Base-by-base conservation (phyloP, 2,888 invertebrate species). In the Euphydryas editha region DNA sequence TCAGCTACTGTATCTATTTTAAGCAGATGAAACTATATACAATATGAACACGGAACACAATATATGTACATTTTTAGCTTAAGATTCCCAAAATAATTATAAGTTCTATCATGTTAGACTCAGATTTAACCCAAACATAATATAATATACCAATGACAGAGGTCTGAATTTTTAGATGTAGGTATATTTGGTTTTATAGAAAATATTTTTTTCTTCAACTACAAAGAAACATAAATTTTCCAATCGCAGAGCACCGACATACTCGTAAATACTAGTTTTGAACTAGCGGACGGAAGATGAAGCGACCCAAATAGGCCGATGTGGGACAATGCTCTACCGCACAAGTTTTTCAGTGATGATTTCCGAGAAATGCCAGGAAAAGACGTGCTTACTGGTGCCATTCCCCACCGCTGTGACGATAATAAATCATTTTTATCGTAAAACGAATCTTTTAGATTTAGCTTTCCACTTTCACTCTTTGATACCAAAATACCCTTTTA, bases 341-440 rank as follows among this genome's bases (percentile, higher is more conserved):
- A 47, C 60, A 54, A 59, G 59, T 65, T 69, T 63, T 69, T 65
- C 68, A 60, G 66, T 59, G 58, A 51, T 63, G 24, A 36, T 47
- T 69, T 69, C 67, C 58, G 20, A 64, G 69, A 69, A 69, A 64
- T 8, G 57, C 49, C 59, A 65, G 59, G 56, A 67, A 62, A 65
- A 58, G 58, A 37, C 55, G n/a, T 42, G 17, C 18, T 42, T 13
- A 39, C 39, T 11, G 54, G 30, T 30, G 30, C 30, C 10, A 21
- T 21, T 46, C 49, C 13, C 42, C 36, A 44, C 36, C 30, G 21
- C 30, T 8, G 30, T 37, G 51, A 42, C 55, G 37, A 36, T 49
- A 37, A 64, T 73, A 69, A 67, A 69, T 66, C 69, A 67, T 58
- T 55, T 36, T 37, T 59, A 66, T 69, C 67, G 60, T 64, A 61